Percentiles rank a stretch among this genome's conserved stretches.
These are phyloP conservation scores for Byasa hedistus DNA, from an alignment of 2,888 invertebrate genomes.

Conservation along the genomic window DNA sequence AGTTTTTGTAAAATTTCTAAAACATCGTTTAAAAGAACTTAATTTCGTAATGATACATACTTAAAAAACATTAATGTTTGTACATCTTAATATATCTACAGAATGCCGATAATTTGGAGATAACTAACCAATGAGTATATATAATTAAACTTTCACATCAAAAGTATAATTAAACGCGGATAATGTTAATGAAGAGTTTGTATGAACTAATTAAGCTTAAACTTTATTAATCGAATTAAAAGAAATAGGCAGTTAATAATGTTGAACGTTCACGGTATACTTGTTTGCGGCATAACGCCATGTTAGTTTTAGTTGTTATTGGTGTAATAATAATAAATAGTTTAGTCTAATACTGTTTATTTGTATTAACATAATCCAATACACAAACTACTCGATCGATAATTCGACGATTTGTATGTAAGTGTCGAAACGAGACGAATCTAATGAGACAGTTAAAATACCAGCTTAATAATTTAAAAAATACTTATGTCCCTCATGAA, in stretches of 20 bases:
- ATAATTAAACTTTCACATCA: too few species aligned
- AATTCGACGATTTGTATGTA: constrained; percentile 64
- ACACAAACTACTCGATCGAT: constrained; percentile 58
- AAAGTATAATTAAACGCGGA: too few species aligned
- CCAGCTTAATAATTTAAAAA: constrained; percentile 58
- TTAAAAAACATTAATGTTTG: too few species aligned
- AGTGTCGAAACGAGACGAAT: constrained; percentile 53
- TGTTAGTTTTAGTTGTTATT: constrained; percentile 34
- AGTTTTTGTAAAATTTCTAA: too few species aligned
- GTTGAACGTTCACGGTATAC: background rate
- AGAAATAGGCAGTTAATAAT: background rate
- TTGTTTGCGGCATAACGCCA: constrained; percentile 31
- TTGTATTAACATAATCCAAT: constrained; percentile 59
- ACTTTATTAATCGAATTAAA: background rate
- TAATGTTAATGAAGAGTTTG: too few species aligned
- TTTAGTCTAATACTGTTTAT: constrained; percentile 38
- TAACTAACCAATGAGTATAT: too few species aligned
- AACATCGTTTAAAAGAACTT: too few species aligned
- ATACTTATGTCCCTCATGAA: constrained; percentile 65
- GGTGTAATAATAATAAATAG: constrained; percentile 25
- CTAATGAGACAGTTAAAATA: constrained; percentile 58
- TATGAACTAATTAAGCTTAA: background rate
- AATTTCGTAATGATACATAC: too few species aligned
- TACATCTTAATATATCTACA: too few species aligned
- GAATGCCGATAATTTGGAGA: too few species aligned